phyloP scores from a whole-genome alignment of 2,888 invertebrate genomes.

The Hypselothyrea guttata region DNA sequence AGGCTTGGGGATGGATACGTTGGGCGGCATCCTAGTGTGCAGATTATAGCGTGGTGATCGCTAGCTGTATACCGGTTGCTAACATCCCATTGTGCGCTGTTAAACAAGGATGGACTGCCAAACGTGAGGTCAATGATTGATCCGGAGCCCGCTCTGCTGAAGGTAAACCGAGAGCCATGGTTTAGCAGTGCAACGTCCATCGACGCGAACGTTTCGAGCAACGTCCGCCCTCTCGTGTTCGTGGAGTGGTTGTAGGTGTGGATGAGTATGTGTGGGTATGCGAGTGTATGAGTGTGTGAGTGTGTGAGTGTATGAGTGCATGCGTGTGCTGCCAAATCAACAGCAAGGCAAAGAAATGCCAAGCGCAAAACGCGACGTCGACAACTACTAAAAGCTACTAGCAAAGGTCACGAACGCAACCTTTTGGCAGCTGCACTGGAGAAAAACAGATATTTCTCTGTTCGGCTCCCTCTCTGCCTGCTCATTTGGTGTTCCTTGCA shows the following conservation, averaged over 20 bases:
- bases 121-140: too few species aligned
- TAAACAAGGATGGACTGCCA: too few species aligned
- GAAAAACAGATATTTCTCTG: conserved; percentile 15
- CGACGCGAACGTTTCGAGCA: too few species aligned
- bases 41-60: too few species aligned
- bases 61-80: too few species aligned
- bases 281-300: conserved; percentile 15
- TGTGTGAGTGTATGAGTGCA: conserved; percentile 3
- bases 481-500: conserved; percentile 48
- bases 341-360: conserved; percentile 63
- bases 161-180: too few species aligned
- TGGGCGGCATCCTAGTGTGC: too few species aligned
- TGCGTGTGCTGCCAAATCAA: conserved; percentile 59
- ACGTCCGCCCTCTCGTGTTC: too few species aligned
- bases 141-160: too few species aligned
- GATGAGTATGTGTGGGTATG: conserved; percentile 10
- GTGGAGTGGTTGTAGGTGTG: conserved; percentile 7
- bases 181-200: too few species aligned
- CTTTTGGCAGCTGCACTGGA: conserved; percentile 65
- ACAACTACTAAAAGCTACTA: conserved; percentile 65
- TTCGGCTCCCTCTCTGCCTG: conserved; percentile 29
- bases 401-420: conserved; percentile 75
- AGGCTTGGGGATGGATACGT: too few species aligned
- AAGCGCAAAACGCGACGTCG: conserved; percentile 63
- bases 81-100: too few species aligned